Percentiles rank a stretch among this genome's conserved stretches.
These are phyloP conservation scores for Athalia circularis DNA, from an alignment of 2,888 invertebrate species.

Conservation along the genomic window DNA sequence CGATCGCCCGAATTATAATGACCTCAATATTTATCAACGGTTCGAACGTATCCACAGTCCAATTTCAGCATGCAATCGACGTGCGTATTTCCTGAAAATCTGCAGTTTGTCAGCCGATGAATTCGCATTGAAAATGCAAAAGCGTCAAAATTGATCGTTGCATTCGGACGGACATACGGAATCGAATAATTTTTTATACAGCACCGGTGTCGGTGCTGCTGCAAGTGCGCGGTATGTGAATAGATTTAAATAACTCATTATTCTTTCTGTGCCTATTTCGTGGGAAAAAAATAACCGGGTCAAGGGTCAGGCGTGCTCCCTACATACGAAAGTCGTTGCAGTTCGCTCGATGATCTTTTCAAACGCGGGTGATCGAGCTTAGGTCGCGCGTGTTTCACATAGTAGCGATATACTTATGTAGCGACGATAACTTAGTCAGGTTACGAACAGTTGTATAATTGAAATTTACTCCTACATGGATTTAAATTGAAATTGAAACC, in stretches of 20 bases:
- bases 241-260: slow-evolving; percentile 24
- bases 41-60: neutral
- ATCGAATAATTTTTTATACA: neutral
- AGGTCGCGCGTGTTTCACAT: too few species aligned
- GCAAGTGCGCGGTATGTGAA: neutral
- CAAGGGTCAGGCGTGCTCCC: slow-evolving; percentile 13
- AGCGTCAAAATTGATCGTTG: too few species aligned
- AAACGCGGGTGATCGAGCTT: too few species aligned
- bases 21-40: neutral
- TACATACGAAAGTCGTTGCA: neutral
- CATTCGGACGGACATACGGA: too few species aligned
- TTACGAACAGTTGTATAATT: neutral
- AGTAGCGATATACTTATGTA: neutral
- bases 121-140: too few species aligned
- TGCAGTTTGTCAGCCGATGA: too few species aligned
- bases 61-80: neutral
- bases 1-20: neutral
- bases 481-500: slow-evolving; percentile 48
- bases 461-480: neutral
- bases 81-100: too few species aligned
- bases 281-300: slow-evolving; percentile 11
- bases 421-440: neutral
- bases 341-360: too few species aligned
- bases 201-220: neutral
- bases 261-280: neutral